Evolutionary conservation across 1,140 invertebrate genomes (phyloP).

Genomic region (Drosophila ananassae): DNA sequence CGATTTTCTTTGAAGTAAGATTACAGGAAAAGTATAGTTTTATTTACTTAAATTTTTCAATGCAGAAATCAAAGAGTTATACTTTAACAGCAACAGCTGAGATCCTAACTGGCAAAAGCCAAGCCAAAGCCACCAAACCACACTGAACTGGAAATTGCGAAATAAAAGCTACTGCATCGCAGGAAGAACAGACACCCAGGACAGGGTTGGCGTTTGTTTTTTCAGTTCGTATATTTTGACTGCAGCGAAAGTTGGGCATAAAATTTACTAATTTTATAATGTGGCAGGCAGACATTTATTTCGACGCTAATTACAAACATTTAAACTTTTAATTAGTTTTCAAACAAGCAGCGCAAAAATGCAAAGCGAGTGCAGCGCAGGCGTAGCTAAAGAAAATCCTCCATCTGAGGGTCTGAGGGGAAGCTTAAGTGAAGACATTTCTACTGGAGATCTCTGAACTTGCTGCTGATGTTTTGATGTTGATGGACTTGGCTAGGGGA

Average conservation of each 20-base stretch:
- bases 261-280: conserved; percentile 80
- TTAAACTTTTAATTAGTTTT: conserved; percentile 81
- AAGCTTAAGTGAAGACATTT: conserved; percentile 16
- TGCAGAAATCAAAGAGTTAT: neutral
- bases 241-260: conserved; percentile 65
- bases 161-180: conserved; percentile 38
- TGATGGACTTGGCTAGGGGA: neutral
- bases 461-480: conserved; percentile 36
- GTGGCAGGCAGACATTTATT: conserved; percentile 79
- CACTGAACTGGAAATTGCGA: conserved; percentile 36
- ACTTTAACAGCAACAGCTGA: neutral
- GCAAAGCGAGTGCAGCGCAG: conserved; percentile 27
- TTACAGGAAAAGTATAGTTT: too few relatives aligned
- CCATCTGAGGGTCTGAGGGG: conserved; percentile 6
- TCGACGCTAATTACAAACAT: conserved; percentile 81
- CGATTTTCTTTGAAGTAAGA: too few relatives aligned
- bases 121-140: conserved; percentile 22
- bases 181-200: conserved; percentile 16
- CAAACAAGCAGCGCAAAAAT: conserved; percentile 56
- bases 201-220: conserved; percentile 29
- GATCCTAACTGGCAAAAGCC: conserved; percentile 7
- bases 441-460: conserved; percentile 37
- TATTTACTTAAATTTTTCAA: neutral
- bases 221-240: conserved; percentile 48
- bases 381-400: conserved; percentile 31